Evolutionary conservation across 2,113 vertebrate genomes (phyloP), one percentile per base, ranked within the genome.

Genomic region (Mastomys coucha): DNA sequence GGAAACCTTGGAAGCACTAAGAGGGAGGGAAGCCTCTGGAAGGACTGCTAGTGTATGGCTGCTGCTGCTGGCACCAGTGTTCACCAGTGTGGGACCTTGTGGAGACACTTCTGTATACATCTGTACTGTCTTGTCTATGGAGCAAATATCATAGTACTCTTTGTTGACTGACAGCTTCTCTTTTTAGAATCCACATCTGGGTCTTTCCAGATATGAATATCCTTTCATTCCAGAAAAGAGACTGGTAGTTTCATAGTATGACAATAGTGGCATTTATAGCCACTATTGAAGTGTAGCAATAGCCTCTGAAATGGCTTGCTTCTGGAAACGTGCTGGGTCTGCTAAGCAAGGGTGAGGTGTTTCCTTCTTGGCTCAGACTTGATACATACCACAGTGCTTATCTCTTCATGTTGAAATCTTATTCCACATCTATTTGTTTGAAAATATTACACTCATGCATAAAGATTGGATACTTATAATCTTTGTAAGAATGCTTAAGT

Each of bases 81-180:
- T 85, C 39, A 63, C 51, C 17, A 81, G 9, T 17, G 11, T 69
- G 51, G 16, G 70, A 36, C 28, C 22, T 72, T 45, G 17, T 20
- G n/a, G 80, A 45, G 45, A 67, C 39, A 33, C 7, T 60, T 65
- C 22, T 28, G 10, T 31, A 14, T 20, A 31, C 39, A 60, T 65
- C 36, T 63, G 42, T 42, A 49, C 51, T 80, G 17, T 91, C 39
- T 31, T 26, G 89, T 5, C 24, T 3, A 33, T 31, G 17, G 67
- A 19, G 0, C 45, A 89, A 69, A 26, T 8, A 11, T 24, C 2
- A 36, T 0, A 5, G 75, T 4, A 53, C 1, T 0, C 2, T 14
- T 76, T 5, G 7, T 5, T 60, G 58, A 1, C 39, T 81, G 69
- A 92, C 31, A 39, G 33, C 16, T 89, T 49, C 58, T 85, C 69